Percentiles rank a stretch among this genome's conserved stretches.
Conservation (phyloP, 1,140 invertebrate species). For the Heliothis virescens region DNA sequence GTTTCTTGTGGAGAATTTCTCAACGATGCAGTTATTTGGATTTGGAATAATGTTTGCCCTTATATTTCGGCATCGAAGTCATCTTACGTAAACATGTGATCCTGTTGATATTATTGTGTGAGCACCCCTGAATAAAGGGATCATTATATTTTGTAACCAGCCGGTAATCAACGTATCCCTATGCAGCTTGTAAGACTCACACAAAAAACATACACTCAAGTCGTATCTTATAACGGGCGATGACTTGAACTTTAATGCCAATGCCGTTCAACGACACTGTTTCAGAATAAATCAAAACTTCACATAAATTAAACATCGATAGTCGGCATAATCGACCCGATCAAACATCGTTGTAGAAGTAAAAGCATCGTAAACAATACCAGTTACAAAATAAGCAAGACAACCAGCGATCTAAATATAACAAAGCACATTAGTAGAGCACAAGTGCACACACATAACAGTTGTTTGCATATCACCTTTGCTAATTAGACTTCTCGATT, state of each 20-base stretch:
- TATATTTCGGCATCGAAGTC: no score
- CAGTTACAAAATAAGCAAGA: slow-evolving; percentile 29
- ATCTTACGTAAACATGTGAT: no score
- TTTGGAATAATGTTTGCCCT: no score
- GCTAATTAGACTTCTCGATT: slow-evolving; percentile 58
- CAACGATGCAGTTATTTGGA: no score
- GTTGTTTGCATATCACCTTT: slow-evolving; percentile 57
- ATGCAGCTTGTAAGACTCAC: neutral
- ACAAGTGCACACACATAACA: slow-evolving; percentile 38
- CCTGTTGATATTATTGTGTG: no score
- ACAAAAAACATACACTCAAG: slow-evolving; percentile 15
- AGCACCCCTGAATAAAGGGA: no score
- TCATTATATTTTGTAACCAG: no score
- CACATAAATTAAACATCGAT: slow-evolving; percentile 22
- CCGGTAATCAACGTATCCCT: no score
- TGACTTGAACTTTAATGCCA: slow-evolving; percentile 34
- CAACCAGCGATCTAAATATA: slow-evolving; percentile 37
- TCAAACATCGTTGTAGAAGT: slow-evolving; percentile 8
- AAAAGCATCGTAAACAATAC: slow-evolving; percentile 27
- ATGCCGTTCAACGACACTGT: slow-evolving; percentile 31
- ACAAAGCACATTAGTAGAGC: slow-evolving; percentile 35
- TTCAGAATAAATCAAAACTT: slow-evolving; percentile 31
- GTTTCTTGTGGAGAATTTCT: no score
- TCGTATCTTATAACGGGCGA: slow-evolving; percentile 19
- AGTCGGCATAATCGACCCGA: slow-evolving; percentile 8